A percentile compares a stretch with the other conserved stretches of the same genome.
phyloP scores from a whole-genome alignment of 2,888 invertebrate genomes.

The Nudaria mundana region DNA sequence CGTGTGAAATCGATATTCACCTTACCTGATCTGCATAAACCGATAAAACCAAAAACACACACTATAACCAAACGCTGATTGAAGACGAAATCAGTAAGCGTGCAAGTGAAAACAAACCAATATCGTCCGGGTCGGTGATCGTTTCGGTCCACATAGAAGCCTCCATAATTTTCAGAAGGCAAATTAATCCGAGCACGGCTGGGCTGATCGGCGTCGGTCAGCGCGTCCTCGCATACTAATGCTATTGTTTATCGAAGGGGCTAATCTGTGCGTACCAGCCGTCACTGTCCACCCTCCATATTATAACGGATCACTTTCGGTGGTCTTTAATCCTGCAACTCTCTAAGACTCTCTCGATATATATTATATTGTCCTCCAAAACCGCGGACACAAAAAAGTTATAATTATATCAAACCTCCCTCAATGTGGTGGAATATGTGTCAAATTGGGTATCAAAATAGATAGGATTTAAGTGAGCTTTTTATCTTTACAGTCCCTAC shows the following conservation, averaged over 20 bases:
- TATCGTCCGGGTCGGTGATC: slow-evolving; percentile 59
- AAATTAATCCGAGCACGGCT: slow-evolving; percentile 78
- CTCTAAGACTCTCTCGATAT: slow-evolving; percentile 43
- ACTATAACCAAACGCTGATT: slow-evolving; percentile 25
- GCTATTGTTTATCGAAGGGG: slow-evolving; percentile 81
- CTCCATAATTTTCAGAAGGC: slow-evolving; percentile 76
- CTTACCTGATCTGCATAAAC: slow-evolving; percentile 18
- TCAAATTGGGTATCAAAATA: background rate
- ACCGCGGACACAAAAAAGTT: slow-evolving; percentile 7
- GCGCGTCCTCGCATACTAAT: slow-evolving; percentile 80
- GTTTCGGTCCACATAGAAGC: slow-evolving; percentile 55
- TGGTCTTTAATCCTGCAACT: slow-evolving; percentile 57
- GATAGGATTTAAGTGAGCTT: too few species aligned
- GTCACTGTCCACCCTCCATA: slow-evolving; percentile 76
- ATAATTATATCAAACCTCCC: slow-evolving; percentile 11
- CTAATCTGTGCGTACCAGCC: slow-evolving; percentile 80
- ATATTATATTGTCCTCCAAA: slow-evolving; percentile 37
- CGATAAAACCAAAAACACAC: slow-evolving; percentile 15
- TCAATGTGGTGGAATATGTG: background rate
- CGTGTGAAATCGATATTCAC: background rate
- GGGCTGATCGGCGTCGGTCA: slow-evolving; percentile 75
- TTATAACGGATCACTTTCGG: slow-evolving; percentile 79
- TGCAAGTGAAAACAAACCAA: slow-evolving; percentile 62
- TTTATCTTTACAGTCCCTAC: too few species aligned
- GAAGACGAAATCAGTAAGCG: slow-evolving; percentile 43